Base-by-base conservation (phyloP, 2,797 vertebrate species). In the Paramormyrops hopkinsi region DNA sequence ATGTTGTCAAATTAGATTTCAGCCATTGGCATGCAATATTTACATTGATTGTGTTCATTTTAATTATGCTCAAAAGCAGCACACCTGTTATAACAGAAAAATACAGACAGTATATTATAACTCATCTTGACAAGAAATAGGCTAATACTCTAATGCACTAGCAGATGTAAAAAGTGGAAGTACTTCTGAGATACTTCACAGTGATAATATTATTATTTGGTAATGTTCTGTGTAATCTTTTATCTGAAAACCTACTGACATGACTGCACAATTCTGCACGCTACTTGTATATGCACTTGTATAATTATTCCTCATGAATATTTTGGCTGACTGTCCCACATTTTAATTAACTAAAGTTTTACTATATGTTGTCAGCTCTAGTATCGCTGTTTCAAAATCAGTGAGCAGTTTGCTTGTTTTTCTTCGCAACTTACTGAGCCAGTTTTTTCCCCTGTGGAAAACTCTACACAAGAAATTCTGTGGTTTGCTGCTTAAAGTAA, bases 401-500 rank as follows among this genome's bases (percentile, higher is more conserved):
- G 73, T 19, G 65, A 82, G 25, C 50, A 46, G 5, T 46, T 79
- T 29, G 73, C 33, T 51, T 88, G 76, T 46, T 88, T 88, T 88
- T 76, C 88, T 54, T 86, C 22, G 25, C 19, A 44, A 37, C 82
- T 48, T 48, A 83, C 37, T 44, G 9, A 56, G 88, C 73, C 88
- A 83, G 53, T 22, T 56, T 88, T 56, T 48, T 76, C 14, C 41
- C 6, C 44, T 9, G 7, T 41, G 41, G 41, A 73, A 76, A 88
- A 76, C 22, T 84, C 44, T n/a, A 86, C 85, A 37, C 25, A 86
- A 17, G 46, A 86, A 37, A 56, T 56, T 41, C 76, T 83, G 76
- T 22, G 88, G 51, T 88, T 83, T 83, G 37, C n/a, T 41, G 19
- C 29, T 88, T 88, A 22, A n/a, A 41, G 53, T 88, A 82, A 33